phyloP scores from a whole-genome alignment of 2,888 invertebrate genomes.

The Neoaliturus tenellus region DNA sequence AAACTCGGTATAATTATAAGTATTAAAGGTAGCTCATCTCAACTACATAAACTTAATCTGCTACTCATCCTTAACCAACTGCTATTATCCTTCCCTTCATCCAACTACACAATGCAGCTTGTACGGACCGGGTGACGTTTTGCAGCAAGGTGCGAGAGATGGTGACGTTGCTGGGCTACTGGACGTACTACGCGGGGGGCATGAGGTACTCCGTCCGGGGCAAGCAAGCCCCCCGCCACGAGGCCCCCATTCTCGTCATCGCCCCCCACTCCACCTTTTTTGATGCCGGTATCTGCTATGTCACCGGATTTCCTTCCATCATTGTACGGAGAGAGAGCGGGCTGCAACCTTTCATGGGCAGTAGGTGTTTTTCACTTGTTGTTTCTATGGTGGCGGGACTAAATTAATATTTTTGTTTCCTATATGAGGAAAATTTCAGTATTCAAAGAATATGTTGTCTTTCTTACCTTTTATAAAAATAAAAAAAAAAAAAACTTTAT shows the following conservation, averaged over 20 bases:
- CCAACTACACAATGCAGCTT: neutral
- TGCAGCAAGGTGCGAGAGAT: conserved; percentile 75
- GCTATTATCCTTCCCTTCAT: neutral
- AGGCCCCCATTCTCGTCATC: conserved; percentile 90
- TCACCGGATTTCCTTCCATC: conserved; percentile 88
- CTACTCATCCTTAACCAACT: too few species aligned
- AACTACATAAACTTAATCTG: too few species aligned
- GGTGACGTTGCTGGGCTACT: conserved; percentile 84
- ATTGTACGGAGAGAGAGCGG: conserved; percentile 89
- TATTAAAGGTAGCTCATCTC: too few species aligned
- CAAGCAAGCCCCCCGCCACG: conserved; percentile 82
- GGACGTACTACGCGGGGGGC: conserved; percentile 85
- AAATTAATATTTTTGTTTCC: conserved; percentile 5
- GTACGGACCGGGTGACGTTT: conserved; percentile 12
- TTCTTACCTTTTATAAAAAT: too few species aligned
- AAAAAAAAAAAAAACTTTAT: neutral
- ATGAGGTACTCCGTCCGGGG: conserved; percentile 88
- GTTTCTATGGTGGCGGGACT: neutral
- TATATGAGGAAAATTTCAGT: neutral
- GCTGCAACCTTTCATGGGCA: conserved; percentile 90
- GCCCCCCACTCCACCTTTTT: conserved; percentile 94
- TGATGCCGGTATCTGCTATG: conserved; percentile 90
- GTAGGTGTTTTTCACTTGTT: conserved; percentile 76
- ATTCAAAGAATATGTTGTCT: neutral
- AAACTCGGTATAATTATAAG: too few species aligned